phyloP scores from a whole-genome alignment of 2,888 invertebrate species.

The Harpalus rufipes region DNA sequence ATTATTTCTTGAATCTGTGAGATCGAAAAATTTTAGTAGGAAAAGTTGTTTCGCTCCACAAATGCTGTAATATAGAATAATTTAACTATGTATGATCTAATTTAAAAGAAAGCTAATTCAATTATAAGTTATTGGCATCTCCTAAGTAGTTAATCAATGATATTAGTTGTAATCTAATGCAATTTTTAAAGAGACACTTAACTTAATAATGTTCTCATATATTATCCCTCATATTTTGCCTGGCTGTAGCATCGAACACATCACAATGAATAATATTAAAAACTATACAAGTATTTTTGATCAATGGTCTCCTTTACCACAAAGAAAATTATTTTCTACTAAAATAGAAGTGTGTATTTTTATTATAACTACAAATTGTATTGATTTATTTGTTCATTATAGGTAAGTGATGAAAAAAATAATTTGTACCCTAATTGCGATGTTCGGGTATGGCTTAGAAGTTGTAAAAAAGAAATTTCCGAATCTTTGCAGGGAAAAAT shows the following conservation, averaged over 20 bases:
- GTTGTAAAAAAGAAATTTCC: slow-evolving; percentile 87
- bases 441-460: slow-evolving; percentile 87
- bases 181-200: too few relatives aligned
- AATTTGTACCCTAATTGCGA: slow-evolving; percentile 83
- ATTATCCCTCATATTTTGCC: background rate
- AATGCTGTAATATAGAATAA: too few relatives aligned
- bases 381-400: slow-evolving; percentile 9
- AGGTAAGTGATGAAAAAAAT: slow-evolving; percentile 33
- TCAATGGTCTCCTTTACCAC: slow-evolving; percentile 52
- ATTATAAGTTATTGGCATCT: background rate
- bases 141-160: background rate
- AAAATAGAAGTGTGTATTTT: slow-evolving; percentile 41
- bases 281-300: background rate
- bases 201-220: background rate
- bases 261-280: background rate
- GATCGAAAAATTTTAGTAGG: too few relatives aligned
- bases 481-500: slow-evolving; percentile 84
- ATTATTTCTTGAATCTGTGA: too few relatives aligned
- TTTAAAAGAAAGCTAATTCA: background rate
- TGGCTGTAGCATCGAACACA: background rate
- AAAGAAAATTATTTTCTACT: slow-evolving; percentile 37
- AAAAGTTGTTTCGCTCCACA: too few relatives aligned
- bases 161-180: background rate
- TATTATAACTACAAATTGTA: background rate
- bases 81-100: too few relatives aligned